Evolutionary conservation across 2,888 invertebrate species (phyloP), one percentile per base, ranked within the genome.

Genomic region (Euzophera pinguis): DNA sequence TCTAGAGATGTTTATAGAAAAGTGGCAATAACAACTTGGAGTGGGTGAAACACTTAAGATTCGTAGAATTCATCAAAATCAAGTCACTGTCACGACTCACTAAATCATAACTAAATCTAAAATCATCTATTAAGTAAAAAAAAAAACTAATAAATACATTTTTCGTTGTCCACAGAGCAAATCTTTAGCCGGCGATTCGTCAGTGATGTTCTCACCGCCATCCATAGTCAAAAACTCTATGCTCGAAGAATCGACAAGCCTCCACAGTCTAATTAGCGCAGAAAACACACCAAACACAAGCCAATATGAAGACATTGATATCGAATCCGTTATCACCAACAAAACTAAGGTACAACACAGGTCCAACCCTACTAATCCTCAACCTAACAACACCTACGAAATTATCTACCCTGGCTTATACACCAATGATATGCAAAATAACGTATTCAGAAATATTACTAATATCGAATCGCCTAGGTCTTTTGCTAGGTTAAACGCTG

Each of bases 221-320:
- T 96, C 96, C 14, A 95, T 98, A 61, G 93, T 97, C 68, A 95
- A 96, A 73, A 94, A 97, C 71, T 94, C 95, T 4, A 91, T 96
- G 45, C 92, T 94, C 55, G 92, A 92, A 73, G 93, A 91, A 59
- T 91, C 92, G 1, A 92, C 93, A 48, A 91, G 93, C 60, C 84
- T 93, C 64, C 93, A 94, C 69, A 87, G 88, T 55, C 67, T 88
- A 0, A 73, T 88, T 57, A 85, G 84, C 58, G 69, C 79, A 0
- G 89, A 90, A 10, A 85, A 83, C 70, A 89, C 90, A 0, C 89
- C 90, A 0, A 84, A 85, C 51, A 66, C 78, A 0, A 67, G 63
- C 58, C 82, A 78, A 66, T 83, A 69, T 70, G 79, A 84, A 54
- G 77, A 84, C 16, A 58, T 85, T 45, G 89, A 89, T 58, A 81